Base-by-base conservation (phyloP, 2,113 vertebrate genomes). In the Cardinalis cardinalis region DNA sequence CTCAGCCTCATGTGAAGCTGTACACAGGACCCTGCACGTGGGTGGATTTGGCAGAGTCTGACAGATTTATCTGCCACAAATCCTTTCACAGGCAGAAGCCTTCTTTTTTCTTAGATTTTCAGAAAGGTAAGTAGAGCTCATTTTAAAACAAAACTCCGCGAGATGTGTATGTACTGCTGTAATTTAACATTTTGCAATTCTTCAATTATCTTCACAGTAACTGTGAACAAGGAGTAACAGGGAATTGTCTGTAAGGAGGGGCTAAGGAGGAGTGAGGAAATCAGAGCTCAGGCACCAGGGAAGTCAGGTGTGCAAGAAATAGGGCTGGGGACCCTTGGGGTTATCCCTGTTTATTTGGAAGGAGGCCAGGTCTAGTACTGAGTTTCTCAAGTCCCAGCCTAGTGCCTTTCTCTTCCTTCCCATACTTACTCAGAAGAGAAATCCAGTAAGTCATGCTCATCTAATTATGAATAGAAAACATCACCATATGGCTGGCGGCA, bases 11-110 rank as follows among this genome's bases (percentile, higher is more conserved):
- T 4, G 11, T 2, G 20, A 41, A 84, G 55, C 63, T 60, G 9
- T 41, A 19, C 8, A 4, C 11, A 18, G 53, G 23, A 51, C n/a
- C 17, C 26, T 66, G 21, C 2, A 5, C 0, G 0, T 10, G 32
- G 31, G 13, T 13, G 3, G 25, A 61, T 66, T 16, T 6, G 15
- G 18, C 10, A 2, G 12, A 55, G 31, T 40, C 63, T 59, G 53
- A 82, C 32, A 49, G 51, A 66, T 55, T 32, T 10, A 32, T 52
- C 49, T 84, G 40, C 34, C 49, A 52, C 34, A 84, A 64, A 90
- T 52, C 21, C 25, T 78, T 74, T 58, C 48, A 68, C 5, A 70
- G 41, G 32, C 31, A 87, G 36, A 58, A 40, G 15, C 2, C 1
- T 29, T 12, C 14, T 4, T 58, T 18, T 1, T 11, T 0, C 26